Evolutionary conservation across 2,797 vertebrate species (phyloP), one percentile per base, ranked within the genome.

Genomic region (Lacerta viridis): DNA sequence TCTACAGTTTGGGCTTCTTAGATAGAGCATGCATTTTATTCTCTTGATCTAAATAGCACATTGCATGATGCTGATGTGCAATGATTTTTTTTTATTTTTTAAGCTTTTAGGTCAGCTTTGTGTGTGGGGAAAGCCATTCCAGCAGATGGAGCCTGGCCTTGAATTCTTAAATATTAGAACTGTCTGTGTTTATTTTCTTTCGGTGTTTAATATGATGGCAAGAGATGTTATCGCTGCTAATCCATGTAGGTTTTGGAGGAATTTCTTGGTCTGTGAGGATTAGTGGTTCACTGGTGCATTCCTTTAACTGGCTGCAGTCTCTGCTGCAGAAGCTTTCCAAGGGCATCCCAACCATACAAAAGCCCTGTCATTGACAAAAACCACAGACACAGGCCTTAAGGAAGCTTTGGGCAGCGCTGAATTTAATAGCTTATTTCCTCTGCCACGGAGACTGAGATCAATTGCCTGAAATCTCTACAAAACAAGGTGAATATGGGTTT

Each of bases 151-250:
- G 25, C 8, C 90, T 84, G 86, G 90, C 90, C 80, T 13, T 0
- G 2, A 76, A 10, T 50, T 90, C 89, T 87, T 41, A 78, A 50
- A 91, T 10, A 84, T 81, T 85, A 9, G 92, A 94, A 94, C 87
- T 89, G 80, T 89, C 93, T 18, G 0, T 85, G 89, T 94, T 93
- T 90, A 91, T 93, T 64, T 95, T 93, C 92, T 92, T 71, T 89
- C 0, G 0, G 85, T 0, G 0, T 91, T 95, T 89, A 93, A 1
- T 91, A 89, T 94, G 90, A 94, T 88, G 94, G 92, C 92, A 85
- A 92, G 89, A 93, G 88, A 94, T 95, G 92, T 95, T 95, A 95
- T 95, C 91, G 83, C 95, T 95, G 90, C 87, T 95, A 95, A 95
- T 95, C 94, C 87, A 0, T 92, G 94, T 0, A 93, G 94, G 94